Evolutionary conservation across 2,113 vertebrate species (phyloP).

Genomic region (Aviceda subcristata): DNA sequence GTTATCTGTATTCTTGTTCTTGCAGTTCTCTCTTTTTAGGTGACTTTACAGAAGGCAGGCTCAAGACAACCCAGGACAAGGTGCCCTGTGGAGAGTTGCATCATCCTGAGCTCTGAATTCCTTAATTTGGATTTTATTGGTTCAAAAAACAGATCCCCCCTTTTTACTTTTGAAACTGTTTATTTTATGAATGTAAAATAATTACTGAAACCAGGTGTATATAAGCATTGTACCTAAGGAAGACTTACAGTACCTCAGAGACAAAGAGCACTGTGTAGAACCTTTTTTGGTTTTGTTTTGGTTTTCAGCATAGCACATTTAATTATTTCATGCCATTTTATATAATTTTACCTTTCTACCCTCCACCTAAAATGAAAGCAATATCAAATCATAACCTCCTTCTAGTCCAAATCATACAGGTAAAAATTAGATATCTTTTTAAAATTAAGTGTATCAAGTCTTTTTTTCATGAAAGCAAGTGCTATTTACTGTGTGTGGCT

Average conservation of each 20-base stretch:
- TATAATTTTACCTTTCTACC: not conserved
- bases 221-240: not conserved
- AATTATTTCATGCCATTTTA: not conserved
- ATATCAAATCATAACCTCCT: slow-evolving; percentile 25
- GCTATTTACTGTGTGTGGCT: slow-evolving; percentile 18
- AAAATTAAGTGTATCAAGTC: slow-evolving; percentile 11
- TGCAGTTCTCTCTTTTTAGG: not conserved
- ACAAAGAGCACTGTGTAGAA: not conserved
- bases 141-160: not conserved
- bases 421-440: slow-evolving; percentile 40
- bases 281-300: not conserved
- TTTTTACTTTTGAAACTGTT: not conserved
- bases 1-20: not conserved
- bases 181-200: not conserved
- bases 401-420: slow-evolving; percentile 32
- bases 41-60: not conserved
- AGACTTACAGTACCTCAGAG: not conserved
- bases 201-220: not conserved
- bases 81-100: not conserved
- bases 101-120: not conserved
- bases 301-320: not conserved
- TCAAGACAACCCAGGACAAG: not conserved
- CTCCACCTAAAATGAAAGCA: slow-evolving; percentile 27
- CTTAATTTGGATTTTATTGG: not conserved
- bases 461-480: slow-evolving; percentile 45